A percentile compares a stretch with the other conserved stretches of the same genome.
Conservation (phyloP, 2,113 vertebrate species). For the Oncorhynchus keta region DNA sequence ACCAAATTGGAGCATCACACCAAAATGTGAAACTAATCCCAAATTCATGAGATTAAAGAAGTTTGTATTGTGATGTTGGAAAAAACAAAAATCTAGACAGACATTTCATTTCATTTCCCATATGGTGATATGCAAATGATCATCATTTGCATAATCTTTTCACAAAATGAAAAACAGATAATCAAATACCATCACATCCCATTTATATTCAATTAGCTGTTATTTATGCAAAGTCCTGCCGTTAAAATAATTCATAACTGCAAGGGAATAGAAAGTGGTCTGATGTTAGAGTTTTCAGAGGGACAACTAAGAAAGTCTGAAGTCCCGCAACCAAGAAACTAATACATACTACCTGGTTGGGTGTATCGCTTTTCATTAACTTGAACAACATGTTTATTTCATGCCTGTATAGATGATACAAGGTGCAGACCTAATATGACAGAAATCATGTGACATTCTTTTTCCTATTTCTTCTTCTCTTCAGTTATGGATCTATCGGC, state of each 20-base stretch:
- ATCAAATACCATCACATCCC: constrained; percentile 76
- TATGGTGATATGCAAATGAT: constrained; percentile 73
- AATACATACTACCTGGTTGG: not conserved
- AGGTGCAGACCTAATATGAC: not conserved
- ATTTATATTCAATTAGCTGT: constrained; percentile 79
- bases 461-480: not conserved
- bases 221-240: constrained; percentile 73
- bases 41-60: constrained; percentile 78
- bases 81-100: constrained; percentile 69
- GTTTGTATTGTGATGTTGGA: constrained; percentile 61
- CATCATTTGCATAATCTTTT: constrained; percentile 78
- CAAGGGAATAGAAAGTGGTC: constrained; percentile 55
- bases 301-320: constrained; percentile 35
- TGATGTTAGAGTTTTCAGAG: constrained; percentile 36
- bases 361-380: not conserved
- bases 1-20: constrained; percentile 59
- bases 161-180: constrained; percentile 77
- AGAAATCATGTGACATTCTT: not conserved
- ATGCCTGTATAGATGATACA: not conserved
- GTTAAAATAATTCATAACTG: constrained; percentile 61
- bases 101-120: constrained; percentile 69
- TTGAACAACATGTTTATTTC: not conserved
- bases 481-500: not conserved
- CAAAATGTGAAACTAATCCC: constrained; percentile 75
- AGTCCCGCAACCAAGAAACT: constrained; percentile 16